Evolutionary conservation across 2,888 invertebrate species (phyloP).

Genomic region (Sceliomorpha sp.): DNA sequence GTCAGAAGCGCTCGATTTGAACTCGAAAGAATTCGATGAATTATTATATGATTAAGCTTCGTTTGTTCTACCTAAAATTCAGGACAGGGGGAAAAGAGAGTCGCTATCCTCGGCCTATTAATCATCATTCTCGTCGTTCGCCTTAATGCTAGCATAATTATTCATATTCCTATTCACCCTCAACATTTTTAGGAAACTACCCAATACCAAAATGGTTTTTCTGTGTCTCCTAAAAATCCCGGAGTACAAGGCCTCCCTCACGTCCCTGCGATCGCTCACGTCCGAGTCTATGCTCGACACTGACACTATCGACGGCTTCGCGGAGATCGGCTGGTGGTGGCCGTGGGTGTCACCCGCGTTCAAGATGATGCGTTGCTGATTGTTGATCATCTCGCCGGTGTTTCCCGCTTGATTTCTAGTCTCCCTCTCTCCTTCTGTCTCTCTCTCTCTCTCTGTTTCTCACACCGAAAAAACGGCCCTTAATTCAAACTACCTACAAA

Average conservation of each 20-base stretch:
- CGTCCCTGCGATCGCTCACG: constrained; percentile 76
- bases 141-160: constrained; percentile 79
- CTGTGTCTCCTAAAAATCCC: constrained; percentile 78
- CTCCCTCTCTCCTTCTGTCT: constrained; percentile 3
- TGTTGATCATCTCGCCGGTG: constrained; percentile 72
- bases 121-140: constrained; percentile 76
- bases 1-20: too few relatives aligned
- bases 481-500: constrained; percentile 6
- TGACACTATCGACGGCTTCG: constrained; percentile 76
- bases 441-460: not conserved
- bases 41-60: too few relatives aligned
- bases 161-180: constrained; percentile 79
- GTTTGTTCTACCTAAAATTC: too few relatives aligned
- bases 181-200: constrained; percentile 78
- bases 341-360: constrained; percentile 68
- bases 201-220: constrained; percentile 78
- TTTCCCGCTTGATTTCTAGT: not conserved
- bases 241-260: constrained; percentile 77
- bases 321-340: constrained; percentile 70
- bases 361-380: constrained; percentile 74
- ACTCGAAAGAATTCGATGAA: too few relatives aligned
- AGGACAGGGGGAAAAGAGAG: constrained; percentile 3
- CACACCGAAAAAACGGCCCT: not conserved
- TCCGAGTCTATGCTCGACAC: constrained; percentile 78
- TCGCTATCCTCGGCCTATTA: constrained; percentile 59